Base-by-base conservation (phyloP, 2,113 vertebrate species). In the Eptesicus fuscus region DNA sequence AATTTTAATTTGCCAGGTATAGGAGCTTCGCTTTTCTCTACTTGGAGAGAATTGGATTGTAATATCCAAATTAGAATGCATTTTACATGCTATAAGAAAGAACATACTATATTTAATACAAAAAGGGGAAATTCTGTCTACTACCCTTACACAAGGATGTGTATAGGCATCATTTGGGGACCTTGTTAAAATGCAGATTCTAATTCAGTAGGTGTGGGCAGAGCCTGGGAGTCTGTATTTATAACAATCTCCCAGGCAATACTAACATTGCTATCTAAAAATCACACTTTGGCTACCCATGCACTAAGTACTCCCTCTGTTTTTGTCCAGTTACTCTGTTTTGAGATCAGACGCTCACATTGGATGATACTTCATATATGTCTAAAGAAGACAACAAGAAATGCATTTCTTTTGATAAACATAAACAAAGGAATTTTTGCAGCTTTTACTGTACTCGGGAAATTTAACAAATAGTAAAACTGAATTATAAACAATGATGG, bases 121-220 rank as follows among this genome's bases (percentile, higher is more conserved):
- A 96, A 95, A 92, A 56, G 70, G 63, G 61, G 89, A 93, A 91
- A 69, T 49, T 70, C 18, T 91, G 28, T 80, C 77, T 82, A 51
- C 22, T 93, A 4, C 7, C 17, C 61, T 67, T 70, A 94, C 56
- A 79, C 59, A 88, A 82, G 44, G 37, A 73, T 74, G 17, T 69
- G 40, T 78, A 88, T 32, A 87, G 56, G 35, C n/a, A 77, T 49
- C n/a, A 51, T 70, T 37, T 71, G 30, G 20, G 63, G 53, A 94
- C 23, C 7, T 51, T 20, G 16, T 70, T 78, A 89, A 83, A 69
- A 91, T 77, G 37, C 25, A 96, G 65, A 93, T 40, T 88, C 61
- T 77, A 95, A 79, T 73, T 94, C 23, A 63, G 9, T 73, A 77
- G 32, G 37, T 86, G 13, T 71, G 20, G 63, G 61, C 37, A 85